Percentiles rank a stretch among this genome's conserved stretches.
Evolutionary conservation across 2,113 vertebrate genomes (phyloP).

Genomic region (Stigmatopora nigra): DNA sequence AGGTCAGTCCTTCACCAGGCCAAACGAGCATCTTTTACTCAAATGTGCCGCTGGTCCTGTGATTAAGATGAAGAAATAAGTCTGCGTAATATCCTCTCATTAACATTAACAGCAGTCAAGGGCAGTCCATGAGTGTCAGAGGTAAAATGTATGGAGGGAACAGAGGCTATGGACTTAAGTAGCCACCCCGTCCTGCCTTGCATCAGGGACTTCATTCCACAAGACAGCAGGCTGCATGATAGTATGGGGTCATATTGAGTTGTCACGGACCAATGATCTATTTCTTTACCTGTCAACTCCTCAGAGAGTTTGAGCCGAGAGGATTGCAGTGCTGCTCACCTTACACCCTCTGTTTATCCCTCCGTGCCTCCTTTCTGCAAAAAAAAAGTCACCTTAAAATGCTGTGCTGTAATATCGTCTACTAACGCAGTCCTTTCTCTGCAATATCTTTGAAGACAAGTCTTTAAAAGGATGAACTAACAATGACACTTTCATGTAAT

Average conservation of each 20-base stretch:
- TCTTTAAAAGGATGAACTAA: neutral
- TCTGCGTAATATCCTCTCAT: slow-evolving; percentile 49
- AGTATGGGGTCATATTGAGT: slow-evolving; percentile 63
- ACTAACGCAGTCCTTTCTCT: neutral
- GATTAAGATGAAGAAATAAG: slow-evolving; percentile 48
- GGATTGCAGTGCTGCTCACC: slow-evolving; percentile 48
- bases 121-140: slow-evolving; percentile 42
- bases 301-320: slow-evolving; percentile 58
- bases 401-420: neutral
- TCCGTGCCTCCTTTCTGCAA: neutral
- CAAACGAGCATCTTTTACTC: slow-evolving; percentile 31
- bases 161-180: slow-evolving; percentile 47
- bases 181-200: slow-evolving; percentile 39
- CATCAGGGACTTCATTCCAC: slow-evolving; percentile 51
- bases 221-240: slow-evolving; percentile 52
- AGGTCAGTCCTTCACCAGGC: slow-evolving; percentile 33
- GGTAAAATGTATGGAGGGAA: slow-evolving; percentile 38
- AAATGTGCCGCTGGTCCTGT: slow-evolving; percentile 25
- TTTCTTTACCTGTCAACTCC: slow-evolving; percentile 72
- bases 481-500: neutral
- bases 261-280: slow-evolving; percentile 73
- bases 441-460: neutral
- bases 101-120: slow-evolving; percentile 61
- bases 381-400: slow-evolving; percentile 6
- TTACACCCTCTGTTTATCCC: slow-evolving; percentile 10